These are phyloP conservation scores for Neoniphon sammara DNA, from an alignment of 2,797 vertebrate genomes.

Conservation along the genomic window DNA sequence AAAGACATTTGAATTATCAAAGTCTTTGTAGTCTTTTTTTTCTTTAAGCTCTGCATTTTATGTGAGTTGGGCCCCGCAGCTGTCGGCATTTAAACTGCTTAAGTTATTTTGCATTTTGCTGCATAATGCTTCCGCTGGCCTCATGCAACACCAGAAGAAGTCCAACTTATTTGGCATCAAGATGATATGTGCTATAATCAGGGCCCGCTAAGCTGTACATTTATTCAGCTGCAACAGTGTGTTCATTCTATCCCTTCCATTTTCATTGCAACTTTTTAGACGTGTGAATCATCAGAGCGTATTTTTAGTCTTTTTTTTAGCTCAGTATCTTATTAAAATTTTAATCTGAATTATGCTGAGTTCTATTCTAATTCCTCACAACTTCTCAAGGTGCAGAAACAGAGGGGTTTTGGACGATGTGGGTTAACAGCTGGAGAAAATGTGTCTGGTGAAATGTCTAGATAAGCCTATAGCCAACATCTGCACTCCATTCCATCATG, in stretches of 20 bases:
- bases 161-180: neutral
- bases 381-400: neutral
- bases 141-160: conserved; percentile 16
- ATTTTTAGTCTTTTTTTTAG: neutral
- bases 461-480: conserved; percentile 11
- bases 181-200: neutral
- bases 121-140: conserved; percentile 10
- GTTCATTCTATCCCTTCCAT: too few relatives aligned
- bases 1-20: conserved; percentile 16
- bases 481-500: conserved; percentile 9
- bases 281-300: too few relatives aligned
- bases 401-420: neutral
- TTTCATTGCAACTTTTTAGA: too few relatives aligned
- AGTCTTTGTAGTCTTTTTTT: neutral
- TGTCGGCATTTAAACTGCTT: conserved; percentile 20
- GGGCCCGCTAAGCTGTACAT: too few relatives aligned
- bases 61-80: conserved; percentile 19
- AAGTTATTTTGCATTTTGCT: conserved; percentile 19
- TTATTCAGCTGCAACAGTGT: too few relatives aligned
- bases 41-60: neutral
- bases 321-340: neutral
- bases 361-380: too few relatives aligned
- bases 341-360: too few relatives aligned
- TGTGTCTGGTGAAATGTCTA: conserved; percentile 4
- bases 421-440: neutral